A percentile compares a stretch with the other conserved stretches of the same genome.
Evolutionary conservation across 2,888 invertebrate species (phyloP).

Genomic region (Lottia gigantea): DNA sequence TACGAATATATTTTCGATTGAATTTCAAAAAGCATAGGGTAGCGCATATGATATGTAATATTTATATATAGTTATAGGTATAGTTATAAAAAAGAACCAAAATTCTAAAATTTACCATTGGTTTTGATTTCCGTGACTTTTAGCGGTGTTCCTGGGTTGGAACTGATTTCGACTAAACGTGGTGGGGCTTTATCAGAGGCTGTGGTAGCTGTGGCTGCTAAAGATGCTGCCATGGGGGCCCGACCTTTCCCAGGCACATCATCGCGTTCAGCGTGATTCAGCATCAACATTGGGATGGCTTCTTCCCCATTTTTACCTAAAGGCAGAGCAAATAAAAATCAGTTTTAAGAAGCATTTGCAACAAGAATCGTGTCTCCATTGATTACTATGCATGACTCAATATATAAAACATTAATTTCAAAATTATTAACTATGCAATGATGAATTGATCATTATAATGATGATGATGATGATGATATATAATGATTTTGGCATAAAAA

Average conservation of each 20-base stretch:
- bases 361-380: not conserved
- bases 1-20: too few relatives aligned
- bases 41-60: not conserved
- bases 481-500: too few relatives aligned
- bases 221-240: slow-evolving; percentile 29
- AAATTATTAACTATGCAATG: not conserved
- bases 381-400: not conserved
- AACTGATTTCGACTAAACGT: slow-evolving; percentile 55
- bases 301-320: slow-evolving; percentile 64
- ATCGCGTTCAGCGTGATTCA: slow-evolving; percentile 61
- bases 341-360: slow-evolving; percentile 11
- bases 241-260: slow-evolving; percentile 32
- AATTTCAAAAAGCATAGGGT: too few relatives aligned
- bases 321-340: not conserved
- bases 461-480: too few relatives aligned
- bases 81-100: slow-evolving; percentile 1
- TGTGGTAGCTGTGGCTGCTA: slow-evolving; percentile 41
- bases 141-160: slow-evolving; percentile 55
- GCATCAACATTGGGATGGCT: slow-evolving; percentile 65
- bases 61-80: not conserved
- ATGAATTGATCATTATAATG: too few relatives aligned
- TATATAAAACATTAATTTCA: not conserved
- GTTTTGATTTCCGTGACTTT: slow-evolving; percentile 56
- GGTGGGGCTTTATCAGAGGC: slow-evolving; percentile 45
- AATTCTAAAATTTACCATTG: not conserved